Evolutionary conservation across 2,797 vertebrate genomes (phyloP).

Genomic region (Lindbergichthys nudifrons): DNA sequence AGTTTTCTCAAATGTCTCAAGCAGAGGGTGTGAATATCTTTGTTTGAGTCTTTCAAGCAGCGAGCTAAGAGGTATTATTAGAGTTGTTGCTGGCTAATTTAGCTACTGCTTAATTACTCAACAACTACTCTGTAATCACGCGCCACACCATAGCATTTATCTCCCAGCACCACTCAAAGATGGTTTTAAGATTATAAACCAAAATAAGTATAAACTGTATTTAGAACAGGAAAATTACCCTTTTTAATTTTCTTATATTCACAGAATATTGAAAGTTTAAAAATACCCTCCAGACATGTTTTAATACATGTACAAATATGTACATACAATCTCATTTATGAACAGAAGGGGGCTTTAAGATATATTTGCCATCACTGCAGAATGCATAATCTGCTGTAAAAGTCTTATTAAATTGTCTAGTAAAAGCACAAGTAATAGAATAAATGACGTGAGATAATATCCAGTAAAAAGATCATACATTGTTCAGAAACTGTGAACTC

Average conservation of each 20-base stretch:
- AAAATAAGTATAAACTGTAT: constrained; percentile 12
- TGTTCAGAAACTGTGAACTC: too few relatives aligned
- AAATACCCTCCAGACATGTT: not conserved
- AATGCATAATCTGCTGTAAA: constrained; percentile 4
- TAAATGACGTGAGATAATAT: not conserved
- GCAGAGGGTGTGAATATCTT: constrained; percentile 49
- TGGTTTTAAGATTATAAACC: constrained; percentile 23
- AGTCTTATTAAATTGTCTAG: too few relatives aligned
- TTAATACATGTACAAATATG: not conserved
- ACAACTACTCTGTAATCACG: constrained; percentile 74
- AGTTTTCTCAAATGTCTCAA: constrained; percentile 46
- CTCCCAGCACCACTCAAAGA: constrained; percentile 2
- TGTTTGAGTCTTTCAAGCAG: constrained; percentile 57
- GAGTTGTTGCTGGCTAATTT: constrained; percentile 61
- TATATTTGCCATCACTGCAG: not conserved
- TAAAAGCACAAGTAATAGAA: not conserved
- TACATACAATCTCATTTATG: not conserved
- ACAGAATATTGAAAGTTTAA: not conserved
- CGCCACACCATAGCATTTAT: constrained; percentile 67
- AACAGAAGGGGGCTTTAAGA: not conserved
- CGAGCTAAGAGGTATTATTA: constrained; percentile 70
- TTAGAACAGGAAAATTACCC: not conserved
- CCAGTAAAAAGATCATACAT: not conserved
- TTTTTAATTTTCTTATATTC: not conserved
- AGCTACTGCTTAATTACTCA: constrained; percentile 75